These are phyloP conservation scores for Tauraco erythrolophus DNA, from an alignment of 2,113 vertebrate species.

Conservation along the genomic window DNA sequence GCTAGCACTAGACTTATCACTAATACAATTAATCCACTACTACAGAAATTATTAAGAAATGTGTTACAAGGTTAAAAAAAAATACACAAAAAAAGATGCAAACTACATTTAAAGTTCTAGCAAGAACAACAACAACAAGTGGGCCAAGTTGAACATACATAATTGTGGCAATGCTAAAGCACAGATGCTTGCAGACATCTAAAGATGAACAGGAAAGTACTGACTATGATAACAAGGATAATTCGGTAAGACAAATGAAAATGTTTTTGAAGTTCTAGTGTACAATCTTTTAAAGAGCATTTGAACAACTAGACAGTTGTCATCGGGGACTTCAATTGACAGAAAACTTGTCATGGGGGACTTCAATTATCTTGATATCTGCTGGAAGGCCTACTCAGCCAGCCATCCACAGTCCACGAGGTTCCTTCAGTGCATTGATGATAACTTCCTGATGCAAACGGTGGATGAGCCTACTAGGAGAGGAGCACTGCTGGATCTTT, in stretches of 20 bases:
- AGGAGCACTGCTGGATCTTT: too few relatives aligned
- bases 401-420: too few relatives aligned
- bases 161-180: background rate
- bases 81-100: background rate
- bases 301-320: background rate
- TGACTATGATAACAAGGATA: background rate
- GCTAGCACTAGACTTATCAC: background rate
- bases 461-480: too few relatives aligned
- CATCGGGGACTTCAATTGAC: too few relatives aligned
- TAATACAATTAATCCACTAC: background rate
- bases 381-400: too few relatives aligned
- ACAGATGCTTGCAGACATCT: background rate
- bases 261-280: background rate
- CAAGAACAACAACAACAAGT: background rate
- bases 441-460: too few relatives aligned
- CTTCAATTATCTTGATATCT: too few relatives aligned
- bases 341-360: too few relatives aligned
- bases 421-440: too few relatives aligned
- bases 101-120: background rate
- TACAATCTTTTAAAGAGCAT: background rate
- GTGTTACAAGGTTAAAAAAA: background rate
- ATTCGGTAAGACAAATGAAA: background rate
- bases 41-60: background rate
- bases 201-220: background rate
- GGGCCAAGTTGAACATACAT: background rate